Evolutionary conservation across 2,797 vertebrate species (phyloP).

Genomic region (Aeoliscus strigatus): DNA sequence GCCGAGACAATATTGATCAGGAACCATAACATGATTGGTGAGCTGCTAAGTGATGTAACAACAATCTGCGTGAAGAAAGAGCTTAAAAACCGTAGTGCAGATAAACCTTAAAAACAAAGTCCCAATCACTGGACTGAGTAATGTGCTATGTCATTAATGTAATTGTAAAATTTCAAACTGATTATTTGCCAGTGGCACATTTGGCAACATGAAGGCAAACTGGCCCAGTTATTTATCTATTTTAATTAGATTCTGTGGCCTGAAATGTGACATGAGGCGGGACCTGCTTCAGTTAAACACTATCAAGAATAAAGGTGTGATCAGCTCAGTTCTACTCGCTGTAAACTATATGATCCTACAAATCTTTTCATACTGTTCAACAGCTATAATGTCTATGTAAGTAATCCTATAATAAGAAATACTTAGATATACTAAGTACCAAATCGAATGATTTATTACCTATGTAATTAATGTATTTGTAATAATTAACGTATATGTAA

Average conservation of each 20-base stretch:
- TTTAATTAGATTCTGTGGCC: too few relatives aligned
- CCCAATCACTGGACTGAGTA: background rate
- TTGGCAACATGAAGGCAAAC: too few relatives aligned
- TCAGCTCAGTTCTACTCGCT: too few relatives aligned
- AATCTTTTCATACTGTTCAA: too few relatives aligned
- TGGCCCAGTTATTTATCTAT: too few relatives aligned
- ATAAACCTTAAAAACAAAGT: conserved; percentile 8
- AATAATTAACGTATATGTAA: conserved; percentile 4
- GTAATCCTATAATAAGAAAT: background rate
- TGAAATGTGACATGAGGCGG: too few relatives aligned
- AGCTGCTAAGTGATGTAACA: conserved; percentile 19
- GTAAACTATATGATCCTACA: background rate
- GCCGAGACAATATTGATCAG: conserved; percentile 32
- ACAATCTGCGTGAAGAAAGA: conserved; percentile 6
- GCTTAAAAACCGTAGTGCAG: conserved; percentile 3
- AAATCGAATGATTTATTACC: conserved; percentile 1
- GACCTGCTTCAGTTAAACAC: too few relatives aligned
- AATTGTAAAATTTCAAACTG: too few relatives aligned
- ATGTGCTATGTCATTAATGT: background rate
- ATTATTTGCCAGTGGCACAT: too few relatives aligned
- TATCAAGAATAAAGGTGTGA: too few relatives aligned
- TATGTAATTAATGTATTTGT: background rate
- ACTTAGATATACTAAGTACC: conserved; percentile 1
- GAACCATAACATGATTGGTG: conserved; percentile 21
- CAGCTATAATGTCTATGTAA: background rate